A percentile compares a stretch with the other conserved stretches of the same genome.
phyloP scores from a whole-genome alignment of 2,797 vertebrate species.

The Danionella dracula region DNA sequence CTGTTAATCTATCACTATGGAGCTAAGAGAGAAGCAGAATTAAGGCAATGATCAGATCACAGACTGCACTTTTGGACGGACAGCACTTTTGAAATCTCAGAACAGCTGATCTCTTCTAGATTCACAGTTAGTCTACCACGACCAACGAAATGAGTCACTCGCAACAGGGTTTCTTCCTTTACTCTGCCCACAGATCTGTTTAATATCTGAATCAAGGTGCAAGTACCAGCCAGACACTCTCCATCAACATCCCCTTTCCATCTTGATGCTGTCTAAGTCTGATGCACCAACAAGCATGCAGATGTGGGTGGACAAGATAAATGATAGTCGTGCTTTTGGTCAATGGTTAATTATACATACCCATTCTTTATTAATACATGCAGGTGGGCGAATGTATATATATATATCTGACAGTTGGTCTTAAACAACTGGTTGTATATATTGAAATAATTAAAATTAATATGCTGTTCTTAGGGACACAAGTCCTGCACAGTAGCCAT shows the following conservation, averaged over 20 bases:
- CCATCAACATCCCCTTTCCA: conserved; percentile 38
- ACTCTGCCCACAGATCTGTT: conserved; percentile 11
- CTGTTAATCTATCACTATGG: no score
- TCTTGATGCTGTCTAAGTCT: conserved; percentile 25
- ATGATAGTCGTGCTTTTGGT: conserved; percentile 23
- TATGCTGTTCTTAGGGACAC: no score
- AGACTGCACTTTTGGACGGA: conserved; percentile 3
- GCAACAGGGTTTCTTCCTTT: conserved; percentile 28
- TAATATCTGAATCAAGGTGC: conserved; percentile 22
- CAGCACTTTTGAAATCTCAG: conserved; percentile 24
- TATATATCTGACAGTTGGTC: no score
- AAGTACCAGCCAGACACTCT: conserved; percentile 2
- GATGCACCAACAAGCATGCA: background rate
- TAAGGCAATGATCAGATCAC: background rate
- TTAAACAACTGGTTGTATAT: no score
- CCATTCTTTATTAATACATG: no score
- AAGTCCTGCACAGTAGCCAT: no score
- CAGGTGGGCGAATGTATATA: no score
- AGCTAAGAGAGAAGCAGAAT: background rate
- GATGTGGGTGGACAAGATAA: conserved; percentile 30
- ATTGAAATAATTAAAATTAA: no score
- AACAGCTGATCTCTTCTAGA: conserved; percentile 31
- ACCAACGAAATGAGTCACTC: conserved; percentile 35
- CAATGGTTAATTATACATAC: conserved; percentile 1
- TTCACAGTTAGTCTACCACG: conserved; percentile 25